phyloP scores from a whole-genome alignment of 2,797 vertebrate species.

The Bothrops alternatus region DNA sequence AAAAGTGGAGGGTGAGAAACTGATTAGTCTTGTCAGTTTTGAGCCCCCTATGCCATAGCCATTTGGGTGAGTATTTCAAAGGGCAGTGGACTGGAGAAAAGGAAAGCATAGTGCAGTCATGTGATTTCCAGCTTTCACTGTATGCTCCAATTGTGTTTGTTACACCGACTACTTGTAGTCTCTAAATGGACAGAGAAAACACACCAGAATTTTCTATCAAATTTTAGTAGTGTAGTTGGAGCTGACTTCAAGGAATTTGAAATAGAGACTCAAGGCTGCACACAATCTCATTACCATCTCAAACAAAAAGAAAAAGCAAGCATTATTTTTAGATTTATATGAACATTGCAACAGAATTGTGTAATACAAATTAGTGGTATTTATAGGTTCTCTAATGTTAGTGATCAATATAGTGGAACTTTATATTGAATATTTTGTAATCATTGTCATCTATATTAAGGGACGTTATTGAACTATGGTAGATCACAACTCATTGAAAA shows the following conservation, averaged over 20 bases:
- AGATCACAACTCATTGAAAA: neutral
- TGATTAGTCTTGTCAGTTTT: neutral
- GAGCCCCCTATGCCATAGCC: too few relatives aligned
- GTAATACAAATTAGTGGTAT: neutral
- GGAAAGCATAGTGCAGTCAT: neutral
- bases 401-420: neutral
- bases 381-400: neutral
- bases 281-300: neutral
- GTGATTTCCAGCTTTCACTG: neutral
- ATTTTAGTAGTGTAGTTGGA: neutral
- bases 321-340: neutral
- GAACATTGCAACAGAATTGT: neutral
- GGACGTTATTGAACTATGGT: neutral
- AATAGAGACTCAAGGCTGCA: neutral
- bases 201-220: neutral
- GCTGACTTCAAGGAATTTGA: neutral
- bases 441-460: neutral
- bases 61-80: neutral
- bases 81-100: neutral
- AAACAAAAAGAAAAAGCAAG: neutral
- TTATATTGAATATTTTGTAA: neutral
- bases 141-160: neutral
- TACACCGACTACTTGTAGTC: neutral
- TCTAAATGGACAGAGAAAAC: neutral
- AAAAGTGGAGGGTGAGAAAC: neutral